Evolutionary conservation across 2,888 invertebrate species (phyloP).

Genomic region (Andricus curvator): DNA sequence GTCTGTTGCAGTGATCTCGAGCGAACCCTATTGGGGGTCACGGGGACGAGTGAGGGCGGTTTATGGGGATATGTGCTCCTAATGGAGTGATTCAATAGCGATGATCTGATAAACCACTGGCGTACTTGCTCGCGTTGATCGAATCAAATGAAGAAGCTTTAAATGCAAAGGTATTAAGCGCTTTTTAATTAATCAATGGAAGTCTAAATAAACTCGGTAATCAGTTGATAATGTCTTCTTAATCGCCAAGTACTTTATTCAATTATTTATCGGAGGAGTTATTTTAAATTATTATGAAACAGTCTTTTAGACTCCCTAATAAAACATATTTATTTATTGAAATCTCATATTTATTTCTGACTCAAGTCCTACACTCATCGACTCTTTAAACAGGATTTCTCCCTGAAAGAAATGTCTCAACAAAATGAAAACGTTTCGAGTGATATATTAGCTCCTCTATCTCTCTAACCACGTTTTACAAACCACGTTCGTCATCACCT

Average conservation of each 20-base stretch:
- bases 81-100: conserved; percentile 75
- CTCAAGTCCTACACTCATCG: background rate
- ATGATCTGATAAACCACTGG: conserved; percentile 54
- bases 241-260: too few species aligned
- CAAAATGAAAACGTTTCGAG: conserved; percentile 3
- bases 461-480: conserved; percentile 22
- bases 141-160: conserved; percentile 45
- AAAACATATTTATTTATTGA: too few species aligned
- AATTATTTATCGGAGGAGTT: too few species aligned
- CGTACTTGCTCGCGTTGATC: conserved; percentile 49
- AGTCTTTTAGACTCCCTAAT: too few species aligned
- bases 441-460: conserved; percentile 18
- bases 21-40: conserved; percentile 50
- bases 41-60: conserved; percentile 54
- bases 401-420: background rate
- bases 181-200: conserved; percentile 1
- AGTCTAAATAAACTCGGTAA: too few species aligned
- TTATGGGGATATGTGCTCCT: conserved; percentile 67
- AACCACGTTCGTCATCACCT: conserved; percentile 35
- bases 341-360: background rate
- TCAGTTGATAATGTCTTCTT: too few species aligned
- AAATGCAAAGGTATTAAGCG: conserved; percentile 3
- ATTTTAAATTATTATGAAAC: too few species aligned
- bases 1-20: conserved; percentile 76
- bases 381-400: background rate